A percentile compares a stretch with the other conserved stretches of the same genome.
These are phyloP conservation scores for Antitype chi DNA, from an alignment of 2,888 invertebrate genomes.

Conservation along the genomic window DNA sequence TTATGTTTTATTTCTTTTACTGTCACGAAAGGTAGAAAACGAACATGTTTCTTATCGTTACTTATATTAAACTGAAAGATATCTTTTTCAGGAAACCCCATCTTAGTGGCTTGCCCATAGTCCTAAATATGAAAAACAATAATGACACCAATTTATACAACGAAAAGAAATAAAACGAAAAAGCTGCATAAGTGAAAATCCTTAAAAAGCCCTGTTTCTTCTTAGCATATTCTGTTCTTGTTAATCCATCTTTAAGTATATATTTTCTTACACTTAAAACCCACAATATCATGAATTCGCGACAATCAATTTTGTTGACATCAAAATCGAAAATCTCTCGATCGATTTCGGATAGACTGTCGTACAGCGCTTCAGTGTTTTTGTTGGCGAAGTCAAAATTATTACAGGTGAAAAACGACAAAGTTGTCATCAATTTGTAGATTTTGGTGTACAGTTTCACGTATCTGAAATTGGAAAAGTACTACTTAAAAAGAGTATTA, in stretches of 20 bases:
- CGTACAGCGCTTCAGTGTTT: conserved; percentile 55
- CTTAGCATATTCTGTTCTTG: conserved; percentile 41
- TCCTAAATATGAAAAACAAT: not conserved
- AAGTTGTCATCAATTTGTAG: conserved; percentile 52
- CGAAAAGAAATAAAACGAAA: not conserved
- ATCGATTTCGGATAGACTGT: conserved; percentile 58
- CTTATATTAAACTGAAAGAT: not conserved
- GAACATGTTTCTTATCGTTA: not conserved
- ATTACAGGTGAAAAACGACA: conserved; percentile 54
- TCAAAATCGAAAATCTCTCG: conserved; percentile 69
- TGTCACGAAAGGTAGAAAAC: not conserved
- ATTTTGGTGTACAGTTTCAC: conserved; percentile 61
- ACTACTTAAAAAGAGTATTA: not conserved
- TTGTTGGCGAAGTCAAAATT: conserved; percentile 64
- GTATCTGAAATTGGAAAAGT: conserved; percentile 58
- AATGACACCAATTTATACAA: conserved; percentile 13
- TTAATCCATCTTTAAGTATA: conserved; percentile 60
- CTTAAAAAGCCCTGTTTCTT: conserved; percentile 51
- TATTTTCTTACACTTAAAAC: conserved; percentile 53
- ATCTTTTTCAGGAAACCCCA: too few relatives aligned
- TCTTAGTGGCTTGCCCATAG: too few relatives aligned
- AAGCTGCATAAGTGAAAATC: conserved; percentile 1
- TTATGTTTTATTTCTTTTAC: not conserved
- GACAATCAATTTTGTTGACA: conserved; percentile 56
- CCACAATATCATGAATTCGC: conserved; percentile 59